A percentile compares a stretch with the other conserved stretches of the same genome.
Evolutionary conservation across 2,113 vertebrate genomes (phyloP).

Genomic region (Callopanchax toddi): DNA sequence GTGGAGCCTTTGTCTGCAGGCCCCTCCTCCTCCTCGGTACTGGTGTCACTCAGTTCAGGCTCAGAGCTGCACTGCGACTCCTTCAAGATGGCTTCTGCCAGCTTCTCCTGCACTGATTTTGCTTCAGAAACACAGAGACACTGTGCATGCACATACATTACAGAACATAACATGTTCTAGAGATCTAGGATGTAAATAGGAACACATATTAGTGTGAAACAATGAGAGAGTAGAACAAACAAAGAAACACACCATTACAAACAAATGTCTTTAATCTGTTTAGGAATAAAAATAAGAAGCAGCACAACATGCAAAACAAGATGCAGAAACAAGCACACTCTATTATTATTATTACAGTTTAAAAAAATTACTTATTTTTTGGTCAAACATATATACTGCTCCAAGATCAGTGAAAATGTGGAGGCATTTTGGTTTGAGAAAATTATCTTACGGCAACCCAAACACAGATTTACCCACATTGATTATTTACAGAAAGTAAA

Average conservation of each 20-base stretch:
- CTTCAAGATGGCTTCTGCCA: conserved; percentile 71
- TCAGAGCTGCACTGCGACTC: conserved; percentile 64
- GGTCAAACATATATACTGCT: background rate
- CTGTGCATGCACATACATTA: conserved; percentile 8
- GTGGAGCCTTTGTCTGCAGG: conserved; percentile 15
- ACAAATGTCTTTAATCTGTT: conserved; percentile 49
- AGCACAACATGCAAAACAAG: conserved; percentile 52
- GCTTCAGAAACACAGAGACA: conserved; percentile 58
- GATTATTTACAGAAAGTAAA: background rate
- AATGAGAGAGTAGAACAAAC: conserved; percentile 8
- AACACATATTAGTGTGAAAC: background rate
- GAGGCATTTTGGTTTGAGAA: background rate
- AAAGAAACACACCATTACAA: conserved; percentile 10
- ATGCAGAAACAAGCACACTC: conserved; percentile 8
- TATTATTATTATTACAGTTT: too few species aligned
- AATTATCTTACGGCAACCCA: background rate
- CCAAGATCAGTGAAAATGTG: background rate
- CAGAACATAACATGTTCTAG: too few species aligned
- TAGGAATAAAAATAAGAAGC: conserved; percentile 19
- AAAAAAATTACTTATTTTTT: too few species aligned
- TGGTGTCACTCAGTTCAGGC: conserved; percentile 75
- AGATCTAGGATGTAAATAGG: too few species aligned
- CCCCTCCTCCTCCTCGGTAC: conserved; percentile 72
- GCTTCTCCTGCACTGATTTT: conserved; percentile 84
- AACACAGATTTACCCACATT: too few species aligned